Percentiles rank a stretch among this genome's conserved stretches.
phyloP scores from a whole-genome alignment of 2,113 vertebrate genomes.

The Pitta sordida region DNA sequence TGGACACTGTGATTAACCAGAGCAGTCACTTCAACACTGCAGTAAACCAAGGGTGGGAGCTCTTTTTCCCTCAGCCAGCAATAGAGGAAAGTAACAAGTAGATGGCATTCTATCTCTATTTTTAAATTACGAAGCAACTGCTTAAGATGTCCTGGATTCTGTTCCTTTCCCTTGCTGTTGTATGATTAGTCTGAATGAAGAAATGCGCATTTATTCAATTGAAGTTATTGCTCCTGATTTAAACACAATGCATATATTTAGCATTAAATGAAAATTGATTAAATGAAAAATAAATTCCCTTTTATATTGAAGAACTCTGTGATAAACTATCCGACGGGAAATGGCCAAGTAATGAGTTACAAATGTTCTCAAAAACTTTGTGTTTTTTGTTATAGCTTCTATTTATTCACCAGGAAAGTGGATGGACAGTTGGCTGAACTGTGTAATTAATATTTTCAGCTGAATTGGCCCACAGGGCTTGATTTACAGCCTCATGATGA shows the following conservation, averaged over 20 bases:
- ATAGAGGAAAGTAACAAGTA: conserved; percentile 72
- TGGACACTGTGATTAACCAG: not conserved
- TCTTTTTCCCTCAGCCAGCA: not conserved
- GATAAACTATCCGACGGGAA: not conserved
- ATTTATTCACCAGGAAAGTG: not conserved
- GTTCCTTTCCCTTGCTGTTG: not conserved
- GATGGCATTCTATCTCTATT: conserved; percentile 75
- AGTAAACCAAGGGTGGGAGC: not conserved
- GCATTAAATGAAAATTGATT: not conserved
- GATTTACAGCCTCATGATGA: not conserved
- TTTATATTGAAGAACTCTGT: not conserved
- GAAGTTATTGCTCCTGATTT: not conserved
- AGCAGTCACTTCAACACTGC: not conserved
- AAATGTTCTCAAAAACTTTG: not conserved
- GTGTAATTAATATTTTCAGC: not conserved
- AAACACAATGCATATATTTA: not conserved
- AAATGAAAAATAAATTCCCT: not conserved
- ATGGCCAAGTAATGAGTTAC: not conserved
- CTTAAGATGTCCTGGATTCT: not conserved
- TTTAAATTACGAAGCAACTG: conserved; percentile 27
- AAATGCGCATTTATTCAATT: conserved; percentile 6
- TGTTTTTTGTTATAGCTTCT: not conserved
- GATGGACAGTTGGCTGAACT: not conserved
- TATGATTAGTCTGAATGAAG: not conserved
- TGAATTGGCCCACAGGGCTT: not conserved